Conservation (phyloP, 2,797 vertebrate species). For the Tenualosa thibaudeaui region DNA sequence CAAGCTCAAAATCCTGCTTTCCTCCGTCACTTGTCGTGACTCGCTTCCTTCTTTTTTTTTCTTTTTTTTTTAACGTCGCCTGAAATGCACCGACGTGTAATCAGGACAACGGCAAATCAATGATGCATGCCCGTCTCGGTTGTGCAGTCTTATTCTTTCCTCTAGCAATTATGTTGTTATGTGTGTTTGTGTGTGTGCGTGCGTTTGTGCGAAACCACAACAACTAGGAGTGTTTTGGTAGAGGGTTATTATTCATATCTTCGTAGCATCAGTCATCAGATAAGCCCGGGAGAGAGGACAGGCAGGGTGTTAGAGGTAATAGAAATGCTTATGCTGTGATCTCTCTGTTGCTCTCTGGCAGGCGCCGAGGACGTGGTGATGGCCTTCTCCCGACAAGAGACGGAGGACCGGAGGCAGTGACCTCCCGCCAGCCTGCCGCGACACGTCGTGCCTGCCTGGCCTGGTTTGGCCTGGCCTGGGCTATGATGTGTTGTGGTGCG, state of each 20-base stretch:
- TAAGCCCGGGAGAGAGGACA: not conserved
- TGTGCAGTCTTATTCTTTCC: not conserved
- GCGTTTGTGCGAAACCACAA: not conserved
- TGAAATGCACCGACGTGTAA: not conserved
- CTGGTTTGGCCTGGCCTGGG: not conserved
- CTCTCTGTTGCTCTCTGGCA: constrained; percentile 54
- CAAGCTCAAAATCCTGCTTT: not conserved
- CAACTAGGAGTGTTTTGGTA: not conserved
- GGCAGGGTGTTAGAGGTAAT: not conserved
- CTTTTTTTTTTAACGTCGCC: not conserved
- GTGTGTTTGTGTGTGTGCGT: constrained; percentile 6
- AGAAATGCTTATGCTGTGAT: not conserved
- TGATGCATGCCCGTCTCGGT: not conserved
- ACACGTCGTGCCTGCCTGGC: not conserved
- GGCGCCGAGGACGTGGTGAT: constrained; percentile 98
- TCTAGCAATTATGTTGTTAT: not conserved
- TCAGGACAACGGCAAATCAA: not conserved
- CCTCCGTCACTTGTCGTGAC: not conserved
- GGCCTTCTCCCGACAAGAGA: constrained; percentile 97
- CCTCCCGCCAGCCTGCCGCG: constrained; percentile 41
- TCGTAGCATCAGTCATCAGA: not conserved
- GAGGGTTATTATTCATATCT: not conserved
- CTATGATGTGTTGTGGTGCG: not conserved
- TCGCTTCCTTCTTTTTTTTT: not conserved
- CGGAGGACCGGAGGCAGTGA: constrained; percentile 96